Evolutionary conservation across 2,797 vertebrate genomes (phyloP).

Genomic region (Sebastes vulpes): DNA sequence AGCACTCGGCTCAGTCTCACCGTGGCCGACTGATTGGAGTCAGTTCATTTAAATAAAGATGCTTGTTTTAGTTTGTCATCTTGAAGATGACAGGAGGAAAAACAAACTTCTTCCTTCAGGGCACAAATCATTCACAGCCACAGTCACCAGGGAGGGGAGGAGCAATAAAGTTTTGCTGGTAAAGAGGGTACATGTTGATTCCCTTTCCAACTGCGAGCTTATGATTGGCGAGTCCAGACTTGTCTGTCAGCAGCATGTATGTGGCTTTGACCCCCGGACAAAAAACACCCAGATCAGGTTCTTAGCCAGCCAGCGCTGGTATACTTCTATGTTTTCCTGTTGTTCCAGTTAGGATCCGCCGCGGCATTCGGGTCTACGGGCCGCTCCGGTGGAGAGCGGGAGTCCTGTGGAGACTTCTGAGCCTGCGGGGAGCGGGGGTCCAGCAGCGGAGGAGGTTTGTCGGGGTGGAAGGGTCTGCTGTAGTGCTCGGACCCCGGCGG

Average conservation of each 20-base stretch:
- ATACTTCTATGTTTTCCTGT: slow-evolving; percentile 89
- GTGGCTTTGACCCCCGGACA: slow-evolving; percentile 63
- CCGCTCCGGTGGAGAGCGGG: slow-evolving; percentile 92
- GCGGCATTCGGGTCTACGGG: slow-evolving; percentile 88
- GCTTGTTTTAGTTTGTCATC: slow-evolving; percentile 18
- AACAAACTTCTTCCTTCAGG: slow-evolving; percentile 42
- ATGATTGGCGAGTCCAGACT: slow-evolving; percentile 60
- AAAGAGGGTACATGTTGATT: slow-evolving; percentile 51
- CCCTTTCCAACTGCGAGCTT: slow-evolving; percentile 70
- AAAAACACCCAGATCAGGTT: slow-evolving; percentile 36
- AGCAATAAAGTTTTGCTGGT: slow-evolving; percentile 73
- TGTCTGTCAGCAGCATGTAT: slow-evolving; percentile 74
- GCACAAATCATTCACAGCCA: slow-evolving; percentile 36
- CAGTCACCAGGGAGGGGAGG: slow-evolving; percentile 28
- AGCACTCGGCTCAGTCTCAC: slow-evolving; percentile 59
- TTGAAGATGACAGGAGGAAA: slow-evolving; percentile 32
- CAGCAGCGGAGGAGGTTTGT: slow-evolving; percentile 90
- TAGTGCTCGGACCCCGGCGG: slow-evolving; percentile 93
- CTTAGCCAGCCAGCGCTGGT: slow-evolving; percentile 37
- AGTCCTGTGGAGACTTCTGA: slow-evolving; percentile 95
- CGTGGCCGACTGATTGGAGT: slow-evolving; percentile 53
- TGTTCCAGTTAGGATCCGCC: slow-evolving; percentile 94
- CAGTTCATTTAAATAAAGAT: slow-evolving; percentile 61
- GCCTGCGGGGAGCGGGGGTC: slow-evolving; percentile 94
- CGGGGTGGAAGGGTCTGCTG: slow-evolving; percentile 91